Percentiles rank a stretch among this genome's conserved stretches.
Evolutionary conservation across 2,113 vertebrate genomes (phyloP).

Genomic region (Solenodon paradoxus): DNA sequence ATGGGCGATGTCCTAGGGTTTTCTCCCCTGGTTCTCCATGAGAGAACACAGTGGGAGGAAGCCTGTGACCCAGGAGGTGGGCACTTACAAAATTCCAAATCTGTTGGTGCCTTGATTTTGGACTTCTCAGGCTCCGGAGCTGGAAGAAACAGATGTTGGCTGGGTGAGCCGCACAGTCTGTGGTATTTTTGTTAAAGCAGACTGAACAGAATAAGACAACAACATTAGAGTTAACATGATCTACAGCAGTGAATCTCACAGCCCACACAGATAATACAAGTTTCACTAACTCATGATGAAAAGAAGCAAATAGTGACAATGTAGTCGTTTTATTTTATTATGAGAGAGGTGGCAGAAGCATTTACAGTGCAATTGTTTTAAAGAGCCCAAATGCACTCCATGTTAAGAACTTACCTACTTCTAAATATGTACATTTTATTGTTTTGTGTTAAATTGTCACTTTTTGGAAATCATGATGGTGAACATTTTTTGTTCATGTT

Average conservation of each 20-base stretch:
- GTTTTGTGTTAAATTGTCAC: neutral
- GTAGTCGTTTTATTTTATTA: no score
- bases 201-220: neutral
- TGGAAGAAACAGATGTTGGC: neutral
- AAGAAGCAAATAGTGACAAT: neutral
- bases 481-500: neutral
- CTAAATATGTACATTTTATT: neutral
- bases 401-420: neutral
- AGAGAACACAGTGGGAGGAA: neutral
- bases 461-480: neutral
- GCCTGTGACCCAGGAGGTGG: neutral
- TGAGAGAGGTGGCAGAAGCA: no score
- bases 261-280: neutral
- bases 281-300: neutral
- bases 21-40: neutral
- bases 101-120: neutral
- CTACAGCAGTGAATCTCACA: neutral
- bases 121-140: neutral
- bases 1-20: neutral
- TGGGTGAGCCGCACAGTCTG: neutral
- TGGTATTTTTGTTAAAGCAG: neutral
- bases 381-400: neutral
- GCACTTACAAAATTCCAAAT: neutral
- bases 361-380: no score
- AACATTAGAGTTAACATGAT: neutral